Evolutionary conservation across 2,888 invertebrate genomes (phyloP).

Genomic region (Euclidia mi): DNA sequence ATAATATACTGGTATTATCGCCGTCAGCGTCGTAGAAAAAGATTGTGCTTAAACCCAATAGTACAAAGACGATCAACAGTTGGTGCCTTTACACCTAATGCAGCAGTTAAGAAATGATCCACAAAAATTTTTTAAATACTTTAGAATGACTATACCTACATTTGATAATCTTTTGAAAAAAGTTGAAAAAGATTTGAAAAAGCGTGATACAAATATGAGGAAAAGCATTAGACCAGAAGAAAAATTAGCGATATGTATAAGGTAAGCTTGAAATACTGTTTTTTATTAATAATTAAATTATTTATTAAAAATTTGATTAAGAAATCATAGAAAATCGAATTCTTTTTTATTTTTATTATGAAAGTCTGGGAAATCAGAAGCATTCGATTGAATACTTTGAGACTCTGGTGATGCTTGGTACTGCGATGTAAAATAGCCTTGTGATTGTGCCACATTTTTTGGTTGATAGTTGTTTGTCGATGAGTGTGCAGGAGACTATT

Average conservation of each 20-base stretch:
- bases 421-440: conserved; percentile 32
- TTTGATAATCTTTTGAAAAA: conserved; percentile 39
- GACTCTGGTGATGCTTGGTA: conserved; percentile 42
- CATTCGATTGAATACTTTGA: conserved; percentile 45
- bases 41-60: conserved; percentile 51
- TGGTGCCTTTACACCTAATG: conserved; percentile 42
- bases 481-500: conserved; percentile 45
- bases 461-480: conserved; percentile 45
- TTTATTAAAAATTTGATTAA: conserved; percentile 21
- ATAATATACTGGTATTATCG: conserved; percentile 50
- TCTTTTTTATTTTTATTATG: conserved; percentile 45
- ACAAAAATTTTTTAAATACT: conserved; percentile 41
- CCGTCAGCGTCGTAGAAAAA: conserved; percentile 47
- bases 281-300: conserved; percentile 30
- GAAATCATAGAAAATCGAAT: conserved; percentile 43
- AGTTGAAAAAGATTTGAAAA: conserved; percentile 42
- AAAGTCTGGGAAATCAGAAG: conserved; percentile 50
- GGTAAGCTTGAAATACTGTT: conserved; percentile 39
- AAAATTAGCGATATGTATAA: conserved; percentile 50
- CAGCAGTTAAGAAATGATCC: conserved; percentile 42
- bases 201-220: conserved; percentile 50
- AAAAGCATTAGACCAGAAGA: conserved; percentile 48
- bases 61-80: conserved; percentile 43
- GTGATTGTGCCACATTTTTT: conserved; percentile 46
- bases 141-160: conserved; percentile 45